Percentiles rank a stretch among this genome's conserved stretches.
phyloP scores from a whole-genome alignment of 2,888 invertebrate species.

The Cephus spinipes region DNA sequence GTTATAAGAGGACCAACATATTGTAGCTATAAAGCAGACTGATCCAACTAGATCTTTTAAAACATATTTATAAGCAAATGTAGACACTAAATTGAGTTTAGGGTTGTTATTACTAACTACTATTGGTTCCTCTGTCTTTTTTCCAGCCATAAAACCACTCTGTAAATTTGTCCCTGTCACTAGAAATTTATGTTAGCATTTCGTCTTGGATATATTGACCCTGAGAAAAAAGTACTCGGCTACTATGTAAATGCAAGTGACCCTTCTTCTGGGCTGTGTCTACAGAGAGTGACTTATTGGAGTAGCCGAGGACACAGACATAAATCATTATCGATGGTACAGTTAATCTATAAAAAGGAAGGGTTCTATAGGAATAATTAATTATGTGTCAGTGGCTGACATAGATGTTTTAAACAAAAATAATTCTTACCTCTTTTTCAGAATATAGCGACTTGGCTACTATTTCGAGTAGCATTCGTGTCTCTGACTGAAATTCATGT shows the following conservation, averaged over 20 bases:
- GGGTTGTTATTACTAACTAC: too few relatives aligned
- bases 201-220: neutral
- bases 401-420: too few relatives aligned
- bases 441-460: conserved; percentile 97
- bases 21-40: too few relatives aligned
- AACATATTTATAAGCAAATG: too few relatives aligned
- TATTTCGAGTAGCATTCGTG: conserved; percentile 93
- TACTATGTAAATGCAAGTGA: conserved; percentile 10
- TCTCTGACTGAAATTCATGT: conserved; percentile 97
- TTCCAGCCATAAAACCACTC: neutral
- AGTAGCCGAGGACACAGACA: neutral
- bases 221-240: neutral
- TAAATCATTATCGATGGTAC: conserved; percentile 4
- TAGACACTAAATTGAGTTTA: too few relatives aligned
- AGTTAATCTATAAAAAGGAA: too few relatives aligned
- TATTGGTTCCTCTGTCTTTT: neutral
- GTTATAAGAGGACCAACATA: too few relatives aligned
- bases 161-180: conserved; percentile 1
- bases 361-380: too few relatives aligned
- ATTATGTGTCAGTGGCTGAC: too few relatives aligned
- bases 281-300: conserved; percentile 4
- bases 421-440: conserved; percentile 85
- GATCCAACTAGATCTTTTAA: too few relatives aligned
- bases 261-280: neutral
- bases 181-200: conserved; percentile 8